phyloP scores from a whole-genome alignment of 2,797 vertebrate species.

The Squalus acanthias region DNA sequence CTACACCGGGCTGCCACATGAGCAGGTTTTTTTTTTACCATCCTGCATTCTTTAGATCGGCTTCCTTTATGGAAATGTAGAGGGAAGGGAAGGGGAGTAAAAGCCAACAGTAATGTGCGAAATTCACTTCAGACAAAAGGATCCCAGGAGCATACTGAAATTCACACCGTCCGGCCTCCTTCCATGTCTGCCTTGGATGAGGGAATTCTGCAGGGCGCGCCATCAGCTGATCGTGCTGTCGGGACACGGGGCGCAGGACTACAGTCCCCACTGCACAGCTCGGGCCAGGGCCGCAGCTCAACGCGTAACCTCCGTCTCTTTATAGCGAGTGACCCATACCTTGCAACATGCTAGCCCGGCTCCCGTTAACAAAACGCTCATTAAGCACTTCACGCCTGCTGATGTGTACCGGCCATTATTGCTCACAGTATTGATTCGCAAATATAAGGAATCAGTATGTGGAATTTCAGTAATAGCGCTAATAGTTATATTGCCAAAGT shows the following conservation, averaged over 20 bases:
- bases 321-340: neutral
- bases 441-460: neutral
- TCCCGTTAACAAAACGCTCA: neutral
- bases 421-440: neutral
- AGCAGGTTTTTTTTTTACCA: neutral
- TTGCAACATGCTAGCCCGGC: neutral
- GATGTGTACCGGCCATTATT: neutral
- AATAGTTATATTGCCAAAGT: neutral
- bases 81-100: neutral
- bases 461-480: neutral
- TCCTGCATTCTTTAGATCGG: neutral
- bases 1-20: neutral
- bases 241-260: neutral
- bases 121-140: neutral
- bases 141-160: conserved; percentile 12
- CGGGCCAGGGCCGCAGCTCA: no score
- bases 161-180: neutral
- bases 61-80: neutral
- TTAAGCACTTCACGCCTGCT: neutral
- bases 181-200: neutral
- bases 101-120: neutral
- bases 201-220: neutral
- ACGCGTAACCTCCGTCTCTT: neutral
- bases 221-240: neutral
- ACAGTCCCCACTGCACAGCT: neutral